Percentiles rank a stretch among this genome's conserved stretches.
phyloP scores from a whole-genome alignment of 2,797 vertebrate species.

The Hemibagrus guttatus region DNA sequence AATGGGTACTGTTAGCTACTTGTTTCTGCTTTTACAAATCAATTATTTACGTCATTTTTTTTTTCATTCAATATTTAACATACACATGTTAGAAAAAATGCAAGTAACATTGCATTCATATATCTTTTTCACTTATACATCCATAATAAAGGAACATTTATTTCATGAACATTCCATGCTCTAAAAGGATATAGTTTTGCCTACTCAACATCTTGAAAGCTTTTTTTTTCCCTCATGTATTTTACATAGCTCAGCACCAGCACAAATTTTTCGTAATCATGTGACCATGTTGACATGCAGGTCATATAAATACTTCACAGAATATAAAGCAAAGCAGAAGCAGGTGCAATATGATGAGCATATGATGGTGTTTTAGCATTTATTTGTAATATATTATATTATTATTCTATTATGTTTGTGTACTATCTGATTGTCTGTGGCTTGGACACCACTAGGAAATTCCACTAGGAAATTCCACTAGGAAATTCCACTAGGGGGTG shows the following conservation, averaged over 20 bases:
- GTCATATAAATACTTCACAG: too few species aligned
- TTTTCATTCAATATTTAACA: slow-evolving; percentile 31
- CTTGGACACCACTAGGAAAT: too few species aligned
- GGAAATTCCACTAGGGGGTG: too few species aligned
- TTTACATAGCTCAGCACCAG: not conserved
- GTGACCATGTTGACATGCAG: not conserved
- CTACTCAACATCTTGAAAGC: slow-evolving; percentile 3
- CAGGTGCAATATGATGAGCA: too few species aligned
- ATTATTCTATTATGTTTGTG: too few species aligned
- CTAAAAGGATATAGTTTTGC: not conserved
- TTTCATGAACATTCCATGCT: slow-evolving; percentile 22
- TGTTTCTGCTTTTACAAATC: slow-evolving; percentile 39
- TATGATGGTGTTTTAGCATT: too few species aligned
- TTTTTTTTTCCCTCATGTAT: not conserved
- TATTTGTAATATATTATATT: too few species aligned
- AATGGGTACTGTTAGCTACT: not conserved
- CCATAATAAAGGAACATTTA: slow-evolving; percentile 24
- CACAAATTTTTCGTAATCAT: not conserved
- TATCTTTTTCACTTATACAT: not conserved
- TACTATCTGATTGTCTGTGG: too few species aligned
- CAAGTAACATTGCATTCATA: slow-evolving; percentile 34
- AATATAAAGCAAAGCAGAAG: too few species aligned
- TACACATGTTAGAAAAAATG: not conserved
- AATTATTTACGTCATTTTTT: slow-evolving; percentile 29
- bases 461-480: too few species aligned